Evolutionary conservation across 2,888 invertebrate species (phyloP).

Genomic region (Spodoptera exigua): DNA sequence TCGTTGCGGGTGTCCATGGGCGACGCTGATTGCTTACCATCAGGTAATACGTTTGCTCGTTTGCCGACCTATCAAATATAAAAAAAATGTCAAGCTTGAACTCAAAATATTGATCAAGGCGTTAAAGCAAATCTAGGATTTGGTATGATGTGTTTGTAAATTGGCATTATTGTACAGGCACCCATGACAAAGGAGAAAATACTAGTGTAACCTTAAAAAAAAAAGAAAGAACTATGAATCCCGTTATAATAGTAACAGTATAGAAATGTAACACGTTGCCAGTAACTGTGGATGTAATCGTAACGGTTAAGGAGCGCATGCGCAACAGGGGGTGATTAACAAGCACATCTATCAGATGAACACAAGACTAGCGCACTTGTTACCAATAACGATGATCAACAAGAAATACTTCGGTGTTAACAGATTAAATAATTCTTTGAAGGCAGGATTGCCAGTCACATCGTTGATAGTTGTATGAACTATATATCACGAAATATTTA

Average conservation of each 20-base stretch:
- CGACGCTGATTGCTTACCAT: too few relatives aligned
- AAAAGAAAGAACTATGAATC: constrained; percentile 1
- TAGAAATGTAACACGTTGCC: constrained; percentile 33
- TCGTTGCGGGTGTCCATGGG: too few relatives aligned
- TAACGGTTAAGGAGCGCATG: constrained; percentile 50
- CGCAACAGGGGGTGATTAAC: constrained; percentile 55
- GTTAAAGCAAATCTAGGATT: too few relatives aligned
- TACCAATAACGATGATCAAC: constrained; percentile 43
- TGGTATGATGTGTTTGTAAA: too few relatives aligned
- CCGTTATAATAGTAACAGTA: constrained; percentile 47
- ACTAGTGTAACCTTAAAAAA: not conserved
- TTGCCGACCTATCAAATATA: too few relatives aligned
- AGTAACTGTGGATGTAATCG: constrained; percentile 21
- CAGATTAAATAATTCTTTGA: constrained; percentile 29
- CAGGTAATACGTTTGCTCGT: too few relatives aligned
- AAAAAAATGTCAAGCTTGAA: too few relatives aligned
- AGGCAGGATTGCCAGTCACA: constrained; percentile 9
- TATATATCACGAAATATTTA: too few relatives aligned
- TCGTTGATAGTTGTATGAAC: not conserved
- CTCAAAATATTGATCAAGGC: too few relatives aligned
- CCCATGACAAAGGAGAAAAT: not conserved
- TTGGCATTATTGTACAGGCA: not conserved
- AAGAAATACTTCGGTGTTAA: constrained; percentile 42
- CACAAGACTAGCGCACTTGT: constrained; percentile 32
- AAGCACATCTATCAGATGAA: constrained; percentile 34